Evolutionary conservation across 1,140 invertebrate species (phyloP).

Genomic region (Brachionus paranguensis): DNA sequence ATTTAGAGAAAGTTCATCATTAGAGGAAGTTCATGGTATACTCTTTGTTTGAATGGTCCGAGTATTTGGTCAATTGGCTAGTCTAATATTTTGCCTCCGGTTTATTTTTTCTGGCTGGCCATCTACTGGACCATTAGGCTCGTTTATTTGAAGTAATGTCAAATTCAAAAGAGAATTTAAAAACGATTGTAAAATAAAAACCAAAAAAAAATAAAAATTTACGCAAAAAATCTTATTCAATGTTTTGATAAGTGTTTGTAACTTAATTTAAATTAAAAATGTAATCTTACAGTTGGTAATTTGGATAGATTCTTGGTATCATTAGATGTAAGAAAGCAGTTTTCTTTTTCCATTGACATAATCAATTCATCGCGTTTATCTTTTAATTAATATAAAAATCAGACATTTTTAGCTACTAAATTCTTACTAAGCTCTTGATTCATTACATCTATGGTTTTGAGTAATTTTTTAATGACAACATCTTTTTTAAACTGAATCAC

Average conservation of each 20-base stretch:
- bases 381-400: neutral
- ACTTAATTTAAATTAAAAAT: neutral
- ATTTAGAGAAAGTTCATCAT: too few species aligned
- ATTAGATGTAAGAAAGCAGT: neutral
- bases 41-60: too few species aligned
- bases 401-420: neutral
- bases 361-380: slow-evolving; percentile 30
- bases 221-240: neutral
- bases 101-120: too few species aligned
- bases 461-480: slow-evolving; percentile 9
- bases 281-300: neutral
- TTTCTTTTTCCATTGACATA: slow-evolving; percentile 29
- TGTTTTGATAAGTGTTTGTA: neutral
- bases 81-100: too few species aligned
- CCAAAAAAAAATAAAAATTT: too few species aligned
- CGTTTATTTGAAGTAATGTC: too few species aligned
- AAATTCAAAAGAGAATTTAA: too few species aligned
- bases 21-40: too few species aligned
- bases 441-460: slow-evolving; percentile 34
- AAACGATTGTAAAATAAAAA: too few species aligned
- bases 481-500: slow-evolving; percentile 23
- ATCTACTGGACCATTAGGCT: too few species aligned
- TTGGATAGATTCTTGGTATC: neutral
- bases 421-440: slow-evolving; percentile 33
- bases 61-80: too few species aligned